Percentiles rank a stretch among this genome's conserved stretches.
phyloP scores from a whole-genome alignment of 1,140 invertebrate species.

The Adoxophyes honmai region DNA sequence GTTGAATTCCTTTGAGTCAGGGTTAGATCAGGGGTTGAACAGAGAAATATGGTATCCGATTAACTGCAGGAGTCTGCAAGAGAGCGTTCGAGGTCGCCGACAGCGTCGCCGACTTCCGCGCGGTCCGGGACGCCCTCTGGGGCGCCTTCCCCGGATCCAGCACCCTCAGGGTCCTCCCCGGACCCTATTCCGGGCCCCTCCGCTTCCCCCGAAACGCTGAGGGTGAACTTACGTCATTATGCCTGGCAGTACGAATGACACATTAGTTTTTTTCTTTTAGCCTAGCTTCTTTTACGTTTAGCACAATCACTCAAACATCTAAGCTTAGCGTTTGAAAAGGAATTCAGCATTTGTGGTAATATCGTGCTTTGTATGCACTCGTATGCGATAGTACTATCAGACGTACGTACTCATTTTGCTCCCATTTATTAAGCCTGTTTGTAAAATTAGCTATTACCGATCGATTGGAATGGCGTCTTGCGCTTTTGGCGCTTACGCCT shows the following conservation, averaged over 20 bases:
- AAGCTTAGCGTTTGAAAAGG: slow-evolving; percentile 49
- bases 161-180: slow-evolving; percentile 28
- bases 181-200: slow-evolving; percentile 56
- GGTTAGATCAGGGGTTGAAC: slow-evolving; percentile 16
- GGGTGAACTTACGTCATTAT: slow-evolving; percentile 71
- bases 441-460: background rate
- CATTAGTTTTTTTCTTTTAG: slow-evolving; percentile 69
- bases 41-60: background rate
- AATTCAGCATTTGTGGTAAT: slow-evolving; percentile 66
- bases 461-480: slow-evolving; percentile 7
- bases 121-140: slow-evolving; percentile 38
- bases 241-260: slow-evolving; percentile 74
- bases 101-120: slow-evolving; percentile 31
- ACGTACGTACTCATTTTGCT: background rate
- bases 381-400: slow-evolving; percentile 1
- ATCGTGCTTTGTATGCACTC: slow-evolving; percentile 5
- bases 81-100: slow-evolving; percentile 47
- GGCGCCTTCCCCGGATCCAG: slow-evolving; percentile 29
- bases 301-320: slow-evolving; percentile 43
- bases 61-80: slow-evolving; percentile 42
- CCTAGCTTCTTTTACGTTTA: slow-evolving; percentile 55
- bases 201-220: slow-evolving; percentile 50
- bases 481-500: slow-evolving; percentile 20
- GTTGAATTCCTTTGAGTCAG: slow-evolving; percentile 62
- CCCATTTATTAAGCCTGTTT: slow-evolving; percentile 4